phyloP scores from a whole-genome alignment of 1,140 invertebrate genomes.

The Pygmarrhopalites habei region DNA sequence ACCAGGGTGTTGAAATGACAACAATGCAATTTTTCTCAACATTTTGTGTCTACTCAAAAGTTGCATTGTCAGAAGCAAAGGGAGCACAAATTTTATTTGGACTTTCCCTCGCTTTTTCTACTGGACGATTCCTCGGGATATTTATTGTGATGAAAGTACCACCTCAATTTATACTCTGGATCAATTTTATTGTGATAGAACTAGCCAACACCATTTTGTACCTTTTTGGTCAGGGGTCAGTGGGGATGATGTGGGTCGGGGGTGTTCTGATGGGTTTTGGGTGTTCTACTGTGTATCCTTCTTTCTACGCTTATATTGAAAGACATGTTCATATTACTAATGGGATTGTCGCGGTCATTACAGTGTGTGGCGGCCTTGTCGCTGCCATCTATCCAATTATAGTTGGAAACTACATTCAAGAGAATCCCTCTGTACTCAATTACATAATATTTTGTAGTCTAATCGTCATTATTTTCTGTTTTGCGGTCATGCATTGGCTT shows the following conservation, averaged over 20 bases:
- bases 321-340: no score
- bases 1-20: slow-evolving; percentile 11
- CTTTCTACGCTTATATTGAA: not conserved
- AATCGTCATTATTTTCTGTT: no score
- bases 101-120: slow-evolving; percentile 6
- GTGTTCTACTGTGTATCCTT: not conserved
- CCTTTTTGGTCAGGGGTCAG: not conserved
- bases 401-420: not conserved
- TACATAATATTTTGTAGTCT: no score
- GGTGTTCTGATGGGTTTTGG: not conserved
- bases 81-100: slow-evolving; percentile 7
- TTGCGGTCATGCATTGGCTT: no score
- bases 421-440: no score
- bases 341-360: no score
- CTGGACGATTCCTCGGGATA: slow-evolving; percentile 9
- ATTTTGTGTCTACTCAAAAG: slow-evolving; percentile 2
- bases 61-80: slow-evolving; percentile 11
- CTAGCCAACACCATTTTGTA: slow-evolving; percentile 9
- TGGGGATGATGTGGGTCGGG: not conserved
- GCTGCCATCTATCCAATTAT: not conserved
- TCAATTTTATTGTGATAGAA: slow-evolving; percentile 7
- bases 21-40: slow-evolving; percentile 20
- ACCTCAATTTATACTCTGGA: not conserved
- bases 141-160: slow-evolving; percentile 12
- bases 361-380: not conserved